Evolutionary conservation across 2,888 invertebrate species (phyloP), one percentile per base, ranked within the genome.

Genomic region (Lomographa bimaculata): DNA sequence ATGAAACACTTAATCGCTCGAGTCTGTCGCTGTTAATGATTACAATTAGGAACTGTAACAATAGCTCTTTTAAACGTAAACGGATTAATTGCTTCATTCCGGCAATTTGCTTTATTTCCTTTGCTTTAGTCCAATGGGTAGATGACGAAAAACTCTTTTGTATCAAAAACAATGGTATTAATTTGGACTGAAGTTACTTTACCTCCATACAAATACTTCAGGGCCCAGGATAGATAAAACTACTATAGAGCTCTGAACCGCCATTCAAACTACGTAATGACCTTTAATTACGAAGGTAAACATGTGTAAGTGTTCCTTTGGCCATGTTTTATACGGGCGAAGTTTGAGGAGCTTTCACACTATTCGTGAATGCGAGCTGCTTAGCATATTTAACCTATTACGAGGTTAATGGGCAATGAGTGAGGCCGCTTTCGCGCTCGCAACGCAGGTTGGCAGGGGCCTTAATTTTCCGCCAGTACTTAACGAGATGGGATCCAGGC

Each of bases 341-440:
- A 71, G 48, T 69, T 74, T 48, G 42, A 56, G 52, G 46, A 58
- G 53, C 49, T 55, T 57, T 51, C 57, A 45, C 50, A 45, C 51
- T 53, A 61, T 64, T 62, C 69, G 53, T 65, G 63, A 68, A 65
- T 64, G 64, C 57, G 55, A 54, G 61, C 75, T 79, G 65, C 72
- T 83, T 82, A 79, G 77, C 82, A 82, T 85, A 82, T 83, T 85
- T 76, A 77, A 78, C 74, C 72, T 78, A 77, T 82, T 83, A 81
- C 70, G 65, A 73, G 73, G 78, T 79, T 80, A 85, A 85, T 83
- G 79, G 80, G 73, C 75, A 74, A 78, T 79, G 78, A 75, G 66
- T 74, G 62, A 60, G 61, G 55, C 46, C 56, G 68, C 60, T 64
- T 62, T 67, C 55, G 53, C 57, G 57, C 55, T 54, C 54, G 57